phyloP scores from a whole-genome alignment of 2,113 vertebrate species.

The Nothocercus julius region DNA sequence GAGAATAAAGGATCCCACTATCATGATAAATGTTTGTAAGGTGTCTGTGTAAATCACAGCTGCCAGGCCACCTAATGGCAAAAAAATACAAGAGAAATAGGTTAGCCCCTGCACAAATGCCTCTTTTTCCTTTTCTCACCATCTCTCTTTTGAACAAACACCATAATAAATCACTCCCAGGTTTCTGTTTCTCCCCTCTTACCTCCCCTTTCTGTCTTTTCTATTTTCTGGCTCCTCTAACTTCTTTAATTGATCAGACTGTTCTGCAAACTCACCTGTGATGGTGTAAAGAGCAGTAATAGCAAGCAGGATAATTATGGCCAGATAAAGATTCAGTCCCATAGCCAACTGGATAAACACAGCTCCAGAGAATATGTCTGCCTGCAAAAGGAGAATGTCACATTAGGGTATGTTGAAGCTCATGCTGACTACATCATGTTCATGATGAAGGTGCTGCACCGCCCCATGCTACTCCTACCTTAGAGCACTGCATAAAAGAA shows the following conservation, averaged over 20 bases:
- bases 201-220: not conserved
- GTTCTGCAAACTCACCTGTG: conserved; percentile 83
- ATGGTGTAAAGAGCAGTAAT: conserved; percentile 93
- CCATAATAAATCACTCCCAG: not conserved
- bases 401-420: not conserved
- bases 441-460: not conserved
- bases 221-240: not conserved
- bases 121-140: not conserved
- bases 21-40: conserved; percentile 92
- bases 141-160: not conserved
- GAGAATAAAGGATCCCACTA: conserved; percentile 91
- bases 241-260: not conserved
- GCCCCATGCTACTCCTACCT: not conserved
- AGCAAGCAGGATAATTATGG: conserved; percentile 84
- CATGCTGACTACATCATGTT: not conserved
- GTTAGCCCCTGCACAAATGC: not conserved
- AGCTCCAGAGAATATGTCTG: conserved; percentile 94
- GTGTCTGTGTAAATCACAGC: conserved; percentile 99
- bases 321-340: conserved; percentile 90
- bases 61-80: conserved; percentile 86
- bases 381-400: conserved; percentile 71
- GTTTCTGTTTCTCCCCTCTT: not conserved
- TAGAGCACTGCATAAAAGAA: not conserved
- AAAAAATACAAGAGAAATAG: not conserved
- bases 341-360: conserved; percentile 92